Conservation (phyloP, 2,888 invertebrate species). For the Chymomyza fuscimana region DNA sequence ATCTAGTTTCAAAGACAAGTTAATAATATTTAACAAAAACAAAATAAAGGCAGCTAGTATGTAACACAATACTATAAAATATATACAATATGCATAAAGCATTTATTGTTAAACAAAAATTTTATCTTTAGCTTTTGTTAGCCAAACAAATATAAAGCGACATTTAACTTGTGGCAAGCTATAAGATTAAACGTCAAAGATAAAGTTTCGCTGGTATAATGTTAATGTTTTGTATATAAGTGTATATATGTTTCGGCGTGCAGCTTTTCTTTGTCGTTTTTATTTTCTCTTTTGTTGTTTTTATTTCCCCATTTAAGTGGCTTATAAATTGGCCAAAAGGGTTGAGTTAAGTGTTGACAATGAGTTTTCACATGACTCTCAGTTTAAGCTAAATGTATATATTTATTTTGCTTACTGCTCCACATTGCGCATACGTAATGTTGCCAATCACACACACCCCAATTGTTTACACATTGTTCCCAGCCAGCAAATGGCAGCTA, state of each 20-base stretch:
- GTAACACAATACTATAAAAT: too few relatives aligned
- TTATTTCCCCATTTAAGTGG: conserved; percentile 8
- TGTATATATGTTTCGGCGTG: not conserved
- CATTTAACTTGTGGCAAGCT: not conserved
- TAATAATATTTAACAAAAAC: too few relatives aligned
- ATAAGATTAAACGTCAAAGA: not conserved
- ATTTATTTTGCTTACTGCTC: not conserved
- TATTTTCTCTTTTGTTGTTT: conserved; percentile 2
- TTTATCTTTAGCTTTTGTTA: too few relatives aligned
- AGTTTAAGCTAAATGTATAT: not conserved
- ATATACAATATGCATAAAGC: too few relatives aligned
- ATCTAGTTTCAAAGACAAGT: too few relatives aligned
- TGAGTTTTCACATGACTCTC: not conserved
- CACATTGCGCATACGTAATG: conserved; percentile 6
- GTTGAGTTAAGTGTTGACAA: not conserved
- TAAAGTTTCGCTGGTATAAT: not conserved
- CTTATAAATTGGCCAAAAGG: conserved; percentile 7
- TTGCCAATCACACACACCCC: not conserved
- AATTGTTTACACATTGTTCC: conserved; percentile 17
- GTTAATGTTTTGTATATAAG: not conserved
- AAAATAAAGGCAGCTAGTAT: too few relatives aligned
- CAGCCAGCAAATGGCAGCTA: not conserved
- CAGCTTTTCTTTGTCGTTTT: not conserved
- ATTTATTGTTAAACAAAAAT: too few relatives aligned
- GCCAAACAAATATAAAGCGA: not conserved